These are phyloP conservation scores for Drosophila atripex DNA, from an alignment of 2,888 invertebrate species.

Conservation along the genomic window DNA sequence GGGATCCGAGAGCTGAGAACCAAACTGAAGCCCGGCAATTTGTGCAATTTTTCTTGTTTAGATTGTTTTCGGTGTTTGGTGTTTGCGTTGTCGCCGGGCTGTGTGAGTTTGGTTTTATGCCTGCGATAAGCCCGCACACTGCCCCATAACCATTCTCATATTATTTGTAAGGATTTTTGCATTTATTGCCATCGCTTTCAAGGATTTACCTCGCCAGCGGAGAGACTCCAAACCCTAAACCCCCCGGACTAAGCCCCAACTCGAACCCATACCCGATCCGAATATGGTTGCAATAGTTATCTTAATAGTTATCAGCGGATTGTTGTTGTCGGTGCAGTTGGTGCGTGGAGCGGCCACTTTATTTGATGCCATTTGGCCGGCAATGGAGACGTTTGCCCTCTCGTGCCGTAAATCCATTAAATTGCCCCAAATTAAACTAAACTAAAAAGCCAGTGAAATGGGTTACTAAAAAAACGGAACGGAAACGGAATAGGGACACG, in stretches of 20 bases:
- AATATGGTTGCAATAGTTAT: conserved; percentile 67
- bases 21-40: conserved; percentile 70
- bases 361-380: conserved; percentile 65
- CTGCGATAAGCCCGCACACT: conserved; percentile 75
- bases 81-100: conserved; percentile 29
- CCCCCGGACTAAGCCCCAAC: conserved; percentile 10
- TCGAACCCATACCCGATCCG: conserved; percentile 9
- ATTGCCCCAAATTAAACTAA: conserved; percentile 44
- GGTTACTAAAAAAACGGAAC: not conserved
- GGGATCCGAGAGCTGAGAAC: conserved; percentile 52
- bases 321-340: conserved; percentile 52
- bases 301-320: conserved; percentile 77
- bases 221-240: conserved; percentile 24
- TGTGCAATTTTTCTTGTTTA: conserved; percentile 75
- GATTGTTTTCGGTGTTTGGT: conserved; percentile 63
- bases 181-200: conserved; percentile 75
- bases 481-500: conserved; percentile 12
- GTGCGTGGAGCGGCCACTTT: conserved; percentile 58
- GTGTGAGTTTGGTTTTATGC: conserved; percentile 61
- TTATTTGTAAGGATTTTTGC: conserved; percentile 80
- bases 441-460: conserved; percentile 22
- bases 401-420: conserved; percentile 67
- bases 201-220: conserved; percentile 61
- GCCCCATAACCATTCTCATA: conserved; percentile 75
- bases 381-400: conserved; percentile 71